These are phyloP conservation scores for Aselliscus stoliczkanus DNA, from an alignment of 2,797 vertebrate genomes.

Conservation along the genomic window DNA sequence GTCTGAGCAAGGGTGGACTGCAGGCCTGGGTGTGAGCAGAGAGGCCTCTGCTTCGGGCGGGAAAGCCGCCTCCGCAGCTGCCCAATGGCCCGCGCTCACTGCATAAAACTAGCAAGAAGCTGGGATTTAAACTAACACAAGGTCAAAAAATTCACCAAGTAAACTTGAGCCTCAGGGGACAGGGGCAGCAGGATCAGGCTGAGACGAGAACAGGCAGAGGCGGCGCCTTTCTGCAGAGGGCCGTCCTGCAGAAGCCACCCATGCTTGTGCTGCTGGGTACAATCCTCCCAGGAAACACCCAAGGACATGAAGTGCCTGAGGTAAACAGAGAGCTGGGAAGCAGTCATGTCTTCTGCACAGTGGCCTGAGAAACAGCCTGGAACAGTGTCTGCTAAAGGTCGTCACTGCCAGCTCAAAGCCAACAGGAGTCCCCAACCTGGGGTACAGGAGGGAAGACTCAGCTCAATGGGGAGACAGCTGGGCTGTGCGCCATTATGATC, in stretches of 20 bases:
- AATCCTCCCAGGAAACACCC: neutral
- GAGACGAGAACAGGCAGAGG: neutral
- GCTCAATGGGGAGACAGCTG: too few relatives aligned
- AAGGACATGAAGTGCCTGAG: too few relatives aligned
- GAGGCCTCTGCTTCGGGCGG: neutral
- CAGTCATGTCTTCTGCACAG: neutral
- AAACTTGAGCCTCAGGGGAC: neutral
- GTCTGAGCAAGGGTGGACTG: neutral
- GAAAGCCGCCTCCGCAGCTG: too few relatives aligned
- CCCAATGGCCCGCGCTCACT: neutral
- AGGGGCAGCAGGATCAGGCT: neutral
- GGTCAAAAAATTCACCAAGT: too few relatives aligned
- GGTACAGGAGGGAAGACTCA: too few relatives aligned
- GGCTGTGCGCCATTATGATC: too few relatives aligned
- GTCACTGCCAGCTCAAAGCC: too few relatives aligned
- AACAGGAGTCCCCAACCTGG: too few relatives aligned
- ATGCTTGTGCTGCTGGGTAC: neutral
- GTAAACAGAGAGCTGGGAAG: neutral
- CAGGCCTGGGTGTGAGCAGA: rapidly evolving
- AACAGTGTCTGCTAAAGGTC: too few relatives aligned
- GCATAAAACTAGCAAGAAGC: neutral
- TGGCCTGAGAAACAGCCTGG: neutral
- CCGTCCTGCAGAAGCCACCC: neutral
- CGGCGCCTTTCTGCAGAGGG: rapidly evolving
- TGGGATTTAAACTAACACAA: neutral